phyloP scores from a whole-genome alignment of 2,888 invertebrate genomes.

The Lymantria dispar region DNA sequence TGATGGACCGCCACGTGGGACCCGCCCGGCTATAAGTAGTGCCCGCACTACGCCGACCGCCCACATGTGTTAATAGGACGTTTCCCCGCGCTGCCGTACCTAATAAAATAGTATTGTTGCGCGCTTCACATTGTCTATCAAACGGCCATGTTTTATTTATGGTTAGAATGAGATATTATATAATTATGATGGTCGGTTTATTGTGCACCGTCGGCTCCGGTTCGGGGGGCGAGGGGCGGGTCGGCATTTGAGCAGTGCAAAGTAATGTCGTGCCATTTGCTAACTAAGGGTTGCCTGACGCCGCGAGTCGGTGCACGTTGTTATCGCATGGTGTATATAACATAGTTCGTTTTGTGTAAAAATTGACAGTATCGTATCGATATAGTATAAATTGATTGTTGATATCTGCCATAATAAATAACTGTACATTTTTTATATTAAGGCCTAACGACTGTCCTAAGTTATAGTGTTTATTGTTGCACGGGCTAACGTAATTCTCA shows the following conservation, averaged over 20 bases:
- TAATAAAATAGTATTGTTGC: conserved; percentile 30
- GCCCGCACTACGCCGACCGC: conserved; percentile 9
- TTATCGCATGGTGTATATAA: conserved; percentile 58
- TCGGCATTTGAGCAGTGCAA: conserved; percentile 18
- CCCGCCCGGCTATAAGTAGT: conserved; percentile 75
- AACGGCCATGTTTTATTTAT: conserved; percentile 50
- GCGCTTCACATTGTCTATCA: conserved; percentile 35
- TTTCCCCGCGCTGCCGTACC: neutral
- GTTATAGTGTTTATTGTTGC: conserved; percentile 68
- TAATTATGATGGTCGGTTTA: conserved; percentile 32
- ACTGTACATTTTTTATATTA: conserved; percentile 73
- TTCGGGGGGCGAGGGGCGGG: conserved; percentile 9
- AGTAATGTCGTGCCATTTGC: conserved; percentile 57
- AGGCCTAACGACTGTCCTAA: conserved; percentile 81
- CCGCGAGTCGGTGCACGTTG: conserved; percentile 49
- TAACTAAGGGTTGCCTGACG: conserved; percentile 31
- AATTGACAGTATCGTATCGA: conserved; percentile 69
- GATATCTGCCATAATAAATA: conserved; percentile 81
- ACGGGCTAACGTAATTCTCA: conserved; percentile 50
- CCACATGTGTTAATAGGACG: too few species aligned
- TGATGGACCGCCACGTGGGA: conserved; percentile 84
- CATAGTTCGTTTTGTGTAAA: conserved; percentile 66
- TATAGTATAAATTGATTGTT: conserved; percentile 75
- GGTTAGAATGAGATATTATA: conserved; percentile 50
- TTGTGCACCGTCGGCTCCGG: conserved; percentile 36